Evolutionary conservation across 2,113 vertebrate genomes (phyloP).

Genomic region (Colius striatus): DNA sequence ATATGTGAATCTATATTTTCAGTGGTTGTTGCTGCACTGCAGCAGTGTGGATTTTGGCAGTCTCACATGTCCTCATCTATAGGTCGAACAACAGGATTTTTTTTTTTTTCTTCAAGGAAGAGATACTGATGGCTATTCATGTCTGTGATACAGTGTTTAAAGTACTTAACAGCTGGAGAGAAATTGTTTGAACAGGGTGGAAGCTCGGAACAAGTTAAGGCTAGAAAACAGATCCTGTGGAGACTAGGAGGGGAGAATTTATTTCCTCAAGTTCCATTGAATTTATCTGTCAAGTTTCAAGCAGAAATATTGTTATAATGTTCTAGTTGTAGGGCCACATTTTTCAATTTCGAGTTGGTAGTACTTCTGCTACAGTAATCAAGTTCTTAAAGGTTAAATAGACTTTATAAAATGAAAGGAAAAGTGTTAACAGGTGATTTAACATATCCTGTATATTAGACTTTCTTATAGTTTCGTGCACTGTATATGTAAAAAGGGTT

Average conservation of each 20-base stretch:
- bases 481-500: neutral
- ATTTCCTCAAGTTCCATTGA: neutral
- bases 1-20: neutral
- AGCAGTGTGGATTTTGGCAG: neutral
- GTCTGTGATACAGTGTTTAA: neutral
- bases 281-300: neutral
- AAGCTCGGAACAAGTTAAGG: neutral
- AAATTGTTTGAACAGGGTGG: neutral
- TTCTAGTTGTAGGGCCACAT: rapidly evolving
- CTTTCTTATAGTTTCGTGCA: neutral
- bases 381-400: neutral
- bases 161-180: neutral
- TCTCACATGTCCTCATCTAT: neutral
- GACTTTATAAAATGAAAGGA: neutral
- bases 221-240: constrained; percentile 6
- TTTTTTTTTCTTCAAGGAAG: neutral
- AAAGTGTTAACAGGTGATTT: neutral
- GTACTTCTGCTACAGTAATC: neutral
- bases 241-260: neutral
- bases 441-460: neutral
- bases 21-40: neutral
- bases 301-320: neutral
- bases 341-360: neutral
- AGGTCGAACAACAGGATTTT: neutral
- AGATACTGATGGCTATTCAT: neutral